These are phyloP conservation scores for Anoplophora glabripennis DNA, from an alignment of 1,140 invertebrate genomes.

Conservation along the genomic window DNA sequence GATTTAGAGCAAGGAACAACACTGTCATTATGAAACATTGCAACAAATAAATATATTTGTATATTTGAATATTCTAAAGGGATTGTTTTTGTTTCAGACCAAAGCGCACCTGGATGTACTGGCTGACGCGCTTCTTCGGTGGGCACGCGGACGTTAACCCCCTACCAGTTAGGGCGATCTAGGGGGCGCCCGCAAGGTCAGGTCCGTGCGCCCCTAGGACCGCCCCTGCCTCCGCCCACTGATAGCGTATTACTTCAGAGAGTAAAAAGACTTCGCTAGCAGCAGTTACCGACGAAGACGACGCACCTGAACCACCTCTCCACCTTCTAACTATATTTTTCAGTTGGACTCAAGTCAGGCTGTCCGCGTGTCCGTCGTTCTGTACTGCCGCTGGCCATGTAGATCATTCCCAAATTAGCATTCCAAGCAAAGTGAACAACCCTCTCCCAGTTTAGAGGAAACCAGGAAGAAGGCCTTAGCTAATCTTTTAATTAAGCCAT, in stretches of 20 bases:
- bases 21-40: too few relatives aligned
- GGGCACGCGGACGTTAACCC: conserved; percentile 83
- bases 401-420: conserved; percentile 38
- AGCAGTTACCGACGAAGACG: conserved; percentile 32
- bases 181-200: conserved; percentile 41
- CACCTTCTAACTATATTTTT: conserved; percentile 5
- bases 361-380: conserved; percentile 20
- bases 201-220: conserved; percentile 40
- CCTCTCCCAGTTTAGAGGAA: conserved; percentile 22
- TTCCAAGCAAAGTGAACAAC: conserved; percentile 23
- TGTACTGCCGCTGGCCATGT: conserved; percentile 37
- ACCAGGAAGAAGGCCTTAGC: conserved; percentile 32
- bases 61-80: too few relatives aligned
- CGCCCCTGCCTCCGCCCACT: conserved; percentile 35
- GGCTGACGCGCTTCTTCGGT: conserved; percentile 86
- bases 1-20: too few relatives aligned
- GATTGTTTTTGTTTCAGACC: conserved; percentile 67
- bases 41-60: too few relatives aligned
- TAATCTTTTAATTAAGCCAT: neutral
- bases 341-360: neutral
- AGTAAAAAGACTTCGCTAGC: conserved; percentile 47
- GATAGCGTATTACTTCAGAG: conserved; percentile 46
- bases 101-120: conserved; percentile 91
- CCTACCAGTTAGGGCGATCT: conserved; percentile 21
- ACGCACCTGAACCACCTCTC: conserved; percentile 20